Conservation (phyloP, 2,888 invertebrate species). For the Spilosoma lubricipeda region DNA sequence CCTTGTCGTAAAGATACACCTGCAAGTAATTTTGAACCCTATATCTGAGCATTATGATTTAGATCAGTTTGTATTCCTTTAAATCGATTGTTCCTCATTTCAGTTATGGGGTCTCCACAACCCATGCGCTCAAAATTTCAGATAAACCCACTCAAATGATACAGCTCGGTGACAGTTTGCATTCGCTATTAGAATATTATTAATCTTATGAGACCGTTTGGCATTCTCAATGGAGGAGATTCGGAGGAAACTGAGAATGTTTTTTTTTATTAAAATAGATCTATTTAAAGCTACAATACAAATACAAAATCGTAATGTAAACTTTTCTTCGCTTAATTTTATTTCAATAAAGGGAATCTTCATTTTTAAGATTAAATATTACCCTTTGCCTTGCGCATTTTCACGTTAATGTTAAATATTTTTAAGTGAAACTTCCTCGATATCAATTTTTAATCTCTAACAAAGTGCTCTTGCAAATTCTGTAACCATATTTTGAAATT, state of each 20-base stretch:
- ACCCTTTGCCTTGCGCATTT: no score
- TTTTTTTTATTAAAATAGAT: background rate
- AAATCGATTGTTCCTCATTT: conserved; percentile 26
- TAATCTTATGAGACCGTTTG: conserved; percentile 21
- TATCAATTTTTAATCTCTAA: no score
- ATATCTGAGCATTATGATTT: conserved; percentile 25
- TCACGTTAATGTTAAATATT: no score
- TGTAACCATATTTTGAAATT: no score
- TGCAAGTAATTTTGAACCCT: conserved; percentile 31
- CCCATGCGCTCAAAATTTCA: conserved; percentile 33
- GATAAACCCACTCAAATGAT: conserved; percentile 35
- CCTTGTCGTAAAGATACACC: conserved; percentile 31
- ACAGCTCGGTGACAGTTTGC: conserved; percentile 29
- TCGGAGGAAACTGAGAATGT: background rate
- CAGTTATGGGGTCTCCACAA: conserved; percentile 29
- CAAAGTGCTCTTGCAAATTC: no score
- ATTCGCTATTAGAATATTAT: conserved; percentile 27
- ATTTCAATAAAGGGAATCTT: no score
- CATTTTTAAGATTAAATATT: no score
- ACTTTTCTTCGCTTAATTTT: no score
- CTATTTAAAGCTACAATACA: no score
- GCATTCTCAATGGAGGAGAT: background rate
- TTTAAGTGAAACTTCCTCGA: no score
- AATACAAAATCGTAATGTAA: no score
- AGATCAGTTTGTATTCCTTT: conserved; percentile 26